These are phyloP conservation scores for Clarias platycephalus DNA, from an alignment of 2,797 vertebrate genomes.

Conservation along the genomic window DNA sequence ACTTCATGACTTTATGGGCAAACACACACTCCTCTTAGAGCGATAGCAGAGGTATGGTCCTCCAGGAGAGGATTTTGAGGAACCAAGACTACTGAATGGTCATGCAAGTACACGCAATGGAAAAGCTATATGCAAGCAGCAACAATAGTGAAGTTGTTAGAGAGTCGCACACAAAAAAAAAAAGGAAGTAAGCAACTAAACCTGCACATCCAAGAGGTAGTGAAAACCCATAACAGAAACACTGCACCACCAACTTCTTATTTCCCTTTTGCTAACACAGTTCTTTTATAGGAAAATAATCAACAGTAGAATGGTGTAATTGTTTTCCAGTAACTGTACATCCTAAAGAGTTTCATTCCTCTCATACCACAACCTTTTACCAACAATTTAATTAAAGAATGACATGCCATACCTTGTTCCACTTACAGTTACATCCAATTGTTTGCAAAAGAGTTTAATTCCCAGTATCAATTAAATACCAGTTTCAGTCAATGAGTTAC, in stretches of 20 bases:
- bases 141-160: slow-evolving; percentile 49
- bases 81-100: neutral
- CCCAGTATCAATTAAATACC: no score
- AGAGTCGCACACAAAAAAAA: slow-evolving; percentile 24
- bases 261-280: slow-evolving; percentile 19
- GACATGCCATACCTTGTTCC: neutral
- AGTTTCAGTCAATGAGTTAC: neutral
- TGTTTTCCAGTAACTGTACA: neutral
- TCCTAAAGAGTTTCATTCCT: slow-evolving; percentile 7
- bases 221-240: slow-evolving; percentile 43
- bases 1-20: neutral
- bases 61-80: slow-evolving; percentile 31
- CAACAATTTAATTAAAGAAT: neutral
- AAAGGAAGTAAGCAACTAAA: slow-evolving; percentile 24
- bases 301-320: neutral
- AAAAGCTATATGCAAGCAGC: neutral
- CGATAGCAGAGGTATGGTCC: neutral
- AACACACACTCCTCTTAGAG: neutral
- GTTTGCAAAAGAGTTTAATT: neutral
- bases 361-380: neutral
- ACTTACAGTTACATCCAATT: neutral
- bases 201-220: slow-evolving; percentile 37
- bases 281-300: neutral
- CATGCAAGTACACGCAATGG: neutral
- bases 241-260: slow-evolving; percentile 30